These are phyloP conservation scores for Drosophila tsacasi DNA, from an alignment of 1,140 invertebrate species.

Conservation along the genomic window DNA sequence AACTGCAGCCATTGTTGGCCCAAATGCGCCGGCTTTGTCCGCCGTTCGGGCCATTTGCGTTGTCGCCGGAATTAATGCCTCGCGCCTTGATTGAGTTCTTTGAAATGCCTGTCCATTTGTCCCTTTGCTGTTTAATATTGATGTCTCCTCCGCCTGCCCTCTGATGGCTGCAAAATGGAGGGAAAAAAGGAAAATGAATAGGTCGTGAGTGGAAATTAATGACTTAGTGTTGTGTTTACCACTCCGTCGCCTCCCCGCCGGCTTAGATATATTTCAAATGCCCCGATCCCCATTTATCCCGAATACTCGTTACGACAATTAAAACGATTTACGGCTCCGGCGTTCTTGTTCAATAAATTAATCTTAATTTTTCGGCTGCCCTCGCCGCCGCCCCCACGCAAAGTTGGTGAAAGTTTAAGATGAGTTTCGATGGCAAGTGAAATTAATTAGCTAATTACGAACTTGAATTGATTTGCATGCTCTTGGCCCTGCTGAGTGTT, in stretches of 20 bases:
- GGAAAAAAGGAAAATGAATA: slow-evolving; percentile 43
- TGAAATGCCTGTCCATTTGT: slow-evolving; percentile 76
- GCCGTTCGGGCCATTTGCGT: slow-evolving; percentile 66
- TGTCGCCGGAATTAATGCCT: slow-evolving; percentile 74
- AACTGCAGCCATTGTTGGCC: slow-evolving; percentile 41
- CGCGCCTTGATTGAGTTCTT: slow-evolving; percentile 80
- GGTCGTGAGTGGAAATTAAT: slow-evolving; percentile 71
- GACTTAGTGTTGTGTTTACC: slow-evolving; percentile 71
- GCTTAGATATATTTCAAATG: slow-evolving; percentile 70
- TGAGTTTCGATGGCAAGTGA: slow-evolving; percentile 42
- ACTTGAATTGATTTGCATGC: slow-evolving; percentile 65
- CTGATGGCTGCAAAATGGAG: slow-evolving; percentile 34
- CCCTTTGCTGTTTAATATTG: slow-evolving; percentile 74
- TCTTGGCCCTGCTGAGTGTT: neutral
- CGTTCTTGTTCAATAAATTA: slow-evolving; percentile 76
- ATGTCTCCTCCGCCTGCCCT: slow-evolving; percentile 44
- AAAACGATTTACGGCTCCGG: slow-evolving; percentile 72
- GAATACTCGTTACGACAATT: slow-evolving; percentile 72
- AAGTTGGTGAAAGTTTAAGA: slow-evolving; percentile 13
- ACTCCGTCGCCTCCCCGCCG: slow-evolving; percentile 19
- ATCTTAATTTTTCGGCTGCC: slow-evolving; percentile 42
- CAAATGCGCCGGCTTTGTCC: slow-evolving; percentile 34
- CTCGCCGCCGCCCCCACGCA: neutral
- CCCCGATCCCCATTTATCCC: slow-evolving; percentile 73
- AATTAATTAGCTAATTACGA: slow-evolving; percentile 83